Evolutionary conservation across 2,888 invertebrate genomes (phyloP), one percentile per base, ranked within the genome.

Genomic region (Heliconius ethilla): DNA sequence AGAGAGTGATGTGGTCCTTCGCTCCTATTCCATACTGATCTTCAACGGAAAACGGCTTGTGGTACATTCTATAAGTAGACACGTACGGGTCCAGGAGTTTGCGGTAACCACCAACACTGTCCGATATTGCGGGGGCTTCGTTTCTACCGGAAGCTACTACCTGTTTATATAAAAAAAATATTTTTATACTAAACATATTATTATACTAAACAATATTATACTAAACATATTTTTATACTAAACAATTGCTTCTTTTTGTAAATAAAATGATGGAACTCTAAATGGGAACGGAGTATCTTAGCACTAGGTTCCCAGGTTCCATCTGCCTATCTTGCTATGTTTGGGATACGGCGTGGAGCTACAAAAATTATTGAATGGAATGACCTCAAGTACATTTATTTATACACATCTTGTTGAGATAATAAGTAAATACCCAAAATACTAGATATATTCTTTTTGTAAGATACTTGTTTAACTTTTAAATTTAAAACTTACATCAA

Each of bases 1-100:
- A 94, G 69, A 89, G 89, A 3, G 94, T 94, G 59, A 94, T 92
- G 2, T 93, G 94, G 75, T 94, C 94, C 78, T 93, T 94, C 3
- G 91, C 90, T 2, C 88, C 92, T 45, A 94, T 90, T 0, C 91
- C 91, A 77, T 90, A 91, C 81, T 91, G 92, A 25, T 94, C 93
- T 25, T 91, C 90, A 6, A 84, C 75, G 6, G 91, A 87, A 75
- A 92, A 94, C 0, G 91, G 91, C 63, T 87, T 89, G 79, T 93
- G 89, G 67, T 83, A 86, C 2, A 84, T 77, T 76, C 93, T 87
- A 78, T 93, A 91, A 0, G 91, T 91, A 0, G 93, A 87, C 40
- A 93, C 82, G 80, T 94, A 95, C 0, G 94, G 94, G 75, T 95
- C 94, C 5, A 92, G 79, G 2, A 88, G 83, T 76, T 88, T 88